Percentiles rank a stretch among this genome's conserved stretches.
These are phyloP conservation scores for Drosophila flavopinicola DNA, from an alignment of 2,888 invertebrate species.

Conservation along the genomic window DNA sequence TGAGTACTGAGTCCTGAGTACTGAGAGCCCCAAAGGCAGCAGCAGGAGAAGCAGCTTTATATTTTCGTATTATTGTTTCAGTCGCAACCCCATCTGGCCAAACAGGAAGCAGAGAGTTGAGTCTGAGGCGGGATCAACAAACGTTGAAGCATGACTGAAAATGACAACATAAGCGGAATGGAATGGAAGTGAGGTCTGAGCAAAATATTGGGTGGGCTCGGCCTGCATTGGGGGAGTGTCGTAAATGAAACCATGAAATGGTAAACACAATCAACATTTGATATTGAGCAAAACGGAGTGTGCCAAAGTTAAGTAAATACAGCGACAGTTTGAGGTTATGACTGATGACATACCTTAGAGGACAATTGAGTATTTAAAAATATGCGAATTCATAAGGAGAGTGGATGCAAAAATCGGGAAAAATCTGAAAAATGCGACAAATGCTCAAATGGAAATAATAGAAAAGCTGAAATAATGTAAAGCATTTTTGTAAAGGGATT, in stretches of 20 bases:
- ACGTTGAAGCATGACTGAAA: constrained; percentile 63
- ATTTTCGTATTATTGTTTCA: constrained; percentile 64
- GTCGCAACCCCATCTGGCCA: constrained; percentile 25
- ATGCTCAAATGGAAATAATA: constrained; percentile 5
- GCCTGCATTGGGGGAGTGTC: constrained; percentile 18
- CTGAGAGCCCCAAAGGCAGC: constrained; percentile 35
- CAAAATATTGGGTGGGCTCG: constrained; percentile 1
- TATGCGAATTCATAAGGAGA: constrained; percentile 12
- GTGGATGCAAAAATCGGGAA: background rate
- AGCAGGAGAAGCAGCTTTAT: constrained; percentile 41
- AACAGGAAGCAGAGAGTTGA: constrained; percentile 43
- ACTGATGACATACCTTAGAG: constrained; percentile 51
- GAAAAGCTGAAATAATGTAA: background rate
- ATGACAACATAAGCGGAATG: constrained; percentile 57
- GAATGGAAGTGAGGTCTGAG: background rate
- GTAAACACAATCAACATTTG: constrained; percentile 67
- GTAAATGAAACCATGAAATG: constrained; percentile 72
- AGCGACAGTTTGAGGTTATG: constrained; percentile 48
- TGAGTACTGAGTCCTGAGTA: constrained; percentile 9
- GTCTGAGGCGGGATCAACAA: constrained; percentile 41
- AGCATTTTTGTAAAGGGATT: constrained; percentile 18
- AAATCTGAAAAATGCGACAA: constrained; percentile 17
- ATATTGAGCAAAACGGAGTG: constrained; percentile 52
- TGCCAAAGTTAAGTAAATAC: constrained; percentile 60
- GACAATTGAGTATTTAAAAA: constrained; percentile 32